These are phyloP conservation scores for Apaloderma vittatum DNA, from an alignment of 2,113 vertebrate species.

Conservation along the genomic window DNA sequence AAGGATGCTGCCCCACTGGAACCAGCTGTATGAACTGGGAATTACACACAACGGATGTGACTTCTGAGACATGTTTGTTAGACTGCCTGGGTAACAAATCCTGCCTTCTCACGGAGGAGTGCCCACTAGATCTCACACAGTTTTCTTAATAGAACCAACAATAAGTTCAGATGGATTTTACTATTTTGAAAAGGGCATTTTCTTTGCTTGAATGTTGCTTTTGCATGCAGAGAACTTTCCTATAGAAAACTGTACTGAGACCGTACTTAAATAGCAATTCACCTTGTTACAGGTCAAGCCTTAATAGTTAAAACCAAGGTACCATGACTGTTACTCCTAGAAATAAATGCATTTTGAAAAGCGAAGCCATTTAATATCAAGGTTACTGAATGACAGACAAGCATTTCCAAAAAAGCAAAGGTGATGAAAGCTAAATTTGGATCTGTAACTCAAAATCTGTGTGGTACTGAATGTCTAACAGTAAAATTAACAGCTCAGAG, in stretches of 20 bases:
- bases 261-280: neutral
- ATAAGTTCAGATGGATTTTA: neutral
- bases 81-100: constrained; percentile 5
- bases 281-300: neutral
- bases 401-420: neutral
- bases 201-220: neutral
- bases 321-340: neutral
- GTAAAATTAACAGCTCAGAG: neutral
- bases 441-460: neutral
- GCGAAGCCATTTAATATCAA: constrained; percentile 4
- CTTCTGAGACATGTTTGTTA: neutral
- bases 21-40: neutral
- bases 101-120: neutral
- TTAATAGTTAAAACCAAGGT: neutral
- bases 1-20: neutral
- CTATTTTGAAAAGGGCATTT: neutral
- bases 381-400: neutral
- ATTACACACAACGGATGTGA: neutral
- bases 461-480: neutral
- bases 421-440: constrained; percentile 11
- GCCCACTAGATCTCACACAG: neutral
- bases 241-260: neutral
- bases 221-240: neutral
- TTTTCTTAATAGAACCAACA: neutral
- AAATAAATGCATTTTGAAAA: constrained; percentile 12